Evolutionary conservation across 2,888 invertebrate genomes (phyloP).

Genomic region (Amiota communis): DNA sequence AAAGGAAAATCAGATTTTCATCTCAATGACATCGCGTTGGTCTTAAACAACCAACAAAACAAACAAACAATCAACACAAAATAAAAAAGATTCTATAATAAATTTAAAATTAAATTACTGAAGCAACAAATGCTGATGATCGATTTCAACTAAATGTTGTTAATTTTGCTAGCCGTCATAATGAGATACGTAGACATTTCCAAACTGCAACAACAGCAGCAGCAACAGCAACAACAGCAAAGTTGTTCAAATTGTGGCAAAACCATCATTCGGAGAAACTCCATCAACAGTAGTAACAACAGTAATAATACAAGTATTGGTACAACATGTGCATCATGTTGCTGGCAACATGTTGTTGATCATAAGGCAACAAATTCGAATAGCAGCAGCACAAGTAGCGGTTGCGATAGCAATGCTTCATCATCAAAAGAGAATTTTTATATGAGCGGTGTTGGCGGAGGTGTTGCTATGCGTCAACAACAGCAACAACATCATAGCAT

Average conservation of each 20-base stretch:
- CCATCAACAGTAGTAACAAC: conserved; percentile 37
- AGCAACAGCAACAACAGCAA: conserved; percentile 41
- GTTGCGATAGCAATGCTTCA: conserved; percentile 67
- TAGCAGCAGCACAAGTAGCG: conserved; percentile 69
- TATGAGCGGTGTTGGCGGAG: conserved; percentile 24
- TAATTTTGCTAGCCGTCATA: conserved; percentile 72
- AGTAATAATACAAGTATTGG: conserved; percentile 32
- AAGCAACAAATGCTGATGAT: conserved; percentile 40
- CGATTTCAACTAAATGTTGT: conserved; percentile 71
- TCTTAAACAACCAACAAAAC: conserved; percentile 36
- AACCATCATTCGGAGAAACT: conserved; percentile 46
- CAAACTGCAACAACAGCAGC: conserved; percentile 63
- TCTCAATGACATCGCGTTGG: neutral
- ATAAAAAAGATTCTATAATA: conserved; percentile 28
- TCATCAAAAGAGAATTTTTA: conserved; percentile 69
- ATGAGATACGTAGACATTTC: conserved; percentile 73
- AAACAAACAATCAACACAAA: conserved; percentile 45
- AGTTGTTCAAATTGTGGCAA: conserved; percentile 39
- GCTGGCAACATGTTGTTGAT: conserved; percentile 62
- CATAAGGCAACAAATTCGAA: conserved; percentile 47
- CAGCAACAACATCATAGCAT: conserved; percentile 53
- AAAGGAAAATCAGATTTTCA: conserved; percentile 18
- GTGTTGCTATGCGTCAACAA: conserved; percentile 38
- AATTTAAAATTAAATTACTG: conserved; percentile 21
- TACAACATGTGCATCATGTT: conserved; percentile 27